Evolutionary conservation across 2,888 invertebrate genomes (phyloP).

Genomic region (Cheilosia vulpina): DNA sequence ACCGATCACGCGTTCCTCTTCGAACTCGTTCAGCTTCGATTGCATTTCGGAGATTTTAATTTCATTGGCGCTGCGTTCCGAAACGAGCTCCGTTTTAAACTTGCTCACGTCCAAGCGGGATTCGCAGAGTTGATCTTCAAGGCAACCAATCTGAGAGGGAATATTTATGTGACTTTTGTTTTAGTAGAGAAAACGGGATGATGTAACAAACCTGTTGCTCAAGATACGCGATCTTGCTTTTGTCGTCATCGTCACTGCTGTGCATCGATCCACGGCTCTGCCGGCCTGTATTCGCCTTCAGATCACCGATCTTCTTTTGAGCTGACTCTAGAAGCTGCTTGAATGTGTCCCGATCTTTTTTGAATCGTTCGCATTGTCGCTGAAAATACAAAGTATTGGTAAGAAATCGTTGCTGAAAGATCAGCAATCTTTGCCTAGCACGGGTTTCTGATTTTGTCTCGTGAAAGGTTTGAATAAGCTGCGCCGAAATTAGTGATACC

Average conservation of each 20-base stretch:
- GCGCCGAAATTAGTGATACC: too few relatives aligned
- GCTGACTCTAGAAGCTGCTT: constrained; percentile 95
- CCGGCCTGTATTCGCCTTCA: constrained; percentile 86
- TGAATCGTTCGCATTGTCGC: constrained; percentile 87
- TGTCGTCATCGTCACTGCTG: constrained; percentile 90
- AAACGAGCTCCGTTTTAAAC: constrained; percentile 94
- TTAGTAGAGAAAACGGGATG: neutral
- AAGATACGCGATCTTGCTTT: constrained; percentile 88
- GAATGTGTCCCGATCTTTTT: constrained; percentile 94
- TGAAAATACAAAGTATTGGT: constrained; percentile 60
- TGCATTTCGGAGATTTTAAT: constrained; percentile 94
- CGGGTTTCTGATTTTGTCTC: neutral
- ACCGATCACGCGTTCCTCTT: constrained; percentile 93
- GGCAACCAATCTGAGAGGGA: constrained; percentile 86
- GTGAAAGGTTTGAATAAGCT: too few relatives aligned
- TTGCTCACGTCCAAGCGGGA: constrained; percentile 92
- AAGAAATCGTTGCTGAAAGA: neutral
- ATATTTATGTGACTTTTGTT: neutral
- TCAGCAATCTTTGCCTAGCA: neutral
- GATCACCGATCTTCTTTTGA: constrained; percentile 91
- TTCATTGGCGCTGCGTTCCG: constrained; percentile 93
- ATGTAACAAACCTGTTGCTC: constrained; percentile 88
- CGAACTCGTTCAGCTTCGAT: constrained; percentile 89
- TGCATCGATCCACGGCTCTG: constrained; percentile 87
- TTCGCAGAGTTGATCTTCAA: constrained; percentile 95